phyloP scores from a whole-genome alignment of 2,888 invertebrate species.

The Deladenus siricidicola region DNA sequence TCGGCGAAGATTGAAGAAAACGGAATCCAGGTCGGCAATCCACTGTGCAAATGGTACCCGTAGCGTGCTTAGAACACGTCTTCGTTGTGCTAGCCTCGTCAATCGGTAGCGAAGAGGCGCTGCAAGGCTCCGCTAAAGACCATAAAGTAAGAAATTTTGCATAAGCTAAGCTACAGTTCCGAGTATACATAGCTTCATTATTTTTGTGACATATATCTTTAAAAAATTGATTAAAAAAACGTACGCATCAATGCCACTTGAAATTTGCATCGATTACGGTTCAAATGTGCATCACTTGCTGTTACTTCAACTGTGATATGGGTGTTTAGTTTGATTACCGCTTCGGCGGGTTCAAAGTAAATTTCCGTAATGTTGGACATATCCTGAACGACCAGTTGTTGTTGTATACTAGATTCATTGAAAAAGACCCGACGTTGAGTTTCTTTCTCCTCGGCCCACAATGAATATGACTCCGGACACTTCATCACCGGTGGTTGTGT shows the following conservation, averaged over 20 bases:
- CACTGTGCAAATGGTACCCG: constrained; percentile 58
- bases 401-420: constrained; percentile 42
- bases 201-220: too few species aligned
- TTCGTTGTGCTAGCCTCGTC: constrained; percentile 68
- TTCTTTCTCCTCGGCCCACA: constrained; percentile 36
- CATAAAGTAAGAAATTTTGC: neutral
- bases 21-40: constrained; percentile 44
- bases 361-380: constrained; percentile 49
- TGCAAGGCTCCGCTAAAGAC: constrained; percentile 61
- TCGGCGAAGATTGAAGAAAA: constrained; percentile 29
- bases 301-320: constrained; percentile 42
- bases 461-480: constrained; percentile 52
- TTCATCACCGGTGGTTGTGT: constrained; percentile 52
- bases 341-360: constrained; percentile 41
- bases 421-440: constrained; percentile 36
- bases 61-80: constrained; percentile 68
- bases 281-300: constrained; percentile 49
- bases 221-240: constrained; percentile 3
- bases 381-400: constrained; percentile 47
- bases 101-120: constrained; percentile 82
- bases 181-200: too few species aligned
- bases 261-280: constrained; percentile 51
- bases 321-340: constrained; percentile 31
- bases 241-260: constrained; percentile 50
- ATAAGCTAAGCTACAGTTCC: neutral